These are phyloP conservation scores for Leistus spinibarbis DNA, from an alignment of 2,888 invertebrate genomes.

Conservation along the genomic window DNA sequence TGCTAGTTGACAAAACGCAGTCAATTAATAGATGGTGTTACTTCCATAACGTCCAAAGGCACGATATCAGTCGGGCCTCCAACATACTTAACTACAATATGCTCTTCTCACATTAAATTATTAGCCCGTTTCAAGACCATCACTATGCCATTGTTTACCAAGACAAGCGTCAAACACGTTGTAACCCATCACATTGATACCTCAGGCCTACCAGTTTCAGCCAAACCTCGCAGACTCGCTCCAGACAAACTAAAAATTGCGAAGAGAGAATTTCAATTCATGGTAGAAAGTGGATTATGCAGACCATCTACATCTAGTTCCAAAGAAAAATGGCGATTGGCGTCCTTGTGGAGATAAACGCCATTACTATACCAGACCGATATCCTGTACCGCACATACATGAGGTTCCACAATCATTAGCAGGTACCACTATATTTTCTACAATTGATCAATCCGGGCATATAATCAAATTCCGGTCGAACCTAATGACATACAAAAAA, in stretches of 20 bases:
- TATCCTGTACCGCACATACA: too few species aligned
- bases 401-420: slow-evolving; percentile 30
- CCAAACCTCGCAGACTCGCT: slow-evolving; percentile 48
- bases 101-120: too few species aligned
- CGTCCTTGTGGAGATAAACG: slow-evolving; percentile 51
- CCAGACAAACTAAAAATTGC: slow-evolving; percentile 44
- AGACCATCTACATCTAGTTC: slow-evolving; percentile 48
- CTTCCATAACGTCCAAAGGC: slow-evolving; percentile 21
- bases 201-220: slow-evolving; percentile 44
- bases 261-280: slow-evolving; percentile 22
- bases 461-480: slow-evolving; percentile 53
- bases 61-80: not conserved
- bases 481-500: slow-evolving; percentile 48
- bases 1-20: slow-evolving; percentile 46
- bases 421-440: slow-evolving; percentile 46
- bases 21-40: slow-evolving; percentile 42
- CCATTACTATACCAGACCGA: too few species aligned
- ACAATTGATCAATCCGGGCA: slow-evolving; percentile 50
- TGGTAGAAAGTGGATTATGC: slow-evolving; percentile 44
- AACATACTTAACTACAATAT: slow-evolving; percentile 6
- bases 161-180: slow-evolving; percentile 38
- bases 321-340: slow-evolving; percentile 48
- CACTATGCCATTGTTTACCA: too few species aligned
- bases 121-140: too few species aligned
- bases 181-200: slow-evolving; percentile 45